Evolutionary conservation across 2,888 invertebrate genomes (phyloP).

Genomic region (Ormyrus labotus): DNA sequence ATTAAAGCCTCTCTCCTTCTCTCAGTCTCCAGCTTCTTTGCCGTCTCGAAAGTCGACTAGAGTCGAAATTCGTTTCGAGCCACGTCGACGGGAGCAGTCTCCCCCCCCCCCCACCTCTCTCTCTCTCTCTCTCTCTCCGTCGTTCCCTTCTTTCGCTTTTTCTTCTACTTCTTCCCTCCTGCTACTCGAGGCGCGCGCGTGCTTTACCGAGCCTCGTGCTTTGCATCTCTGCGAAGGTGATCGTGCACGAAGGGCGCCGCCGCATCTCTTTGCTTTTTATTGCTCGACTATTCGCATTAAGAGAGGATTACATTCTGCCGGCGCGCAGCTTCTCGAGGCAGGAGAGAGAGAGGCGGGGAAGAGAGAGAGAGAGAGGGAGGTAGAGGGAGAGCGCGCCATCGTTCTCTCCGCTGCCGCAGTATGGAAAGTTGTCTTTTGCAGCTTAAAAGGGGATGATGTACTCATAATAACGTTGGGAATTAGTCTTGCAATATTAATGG

Average conservation of each 20-base stretch:
- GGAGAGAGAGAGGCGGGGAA: neutral
- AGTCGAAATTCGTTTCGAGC: constrained; percentile 58
- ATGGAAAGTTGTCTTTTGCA: constrained; percentile 40
- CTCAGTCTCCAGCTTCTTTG: constrained; percentile 18
- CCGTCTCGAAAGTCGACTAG: constrained; percentile 50
- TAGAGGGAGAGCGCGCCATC: neutral
- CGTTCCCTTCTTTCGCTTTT: neutral
- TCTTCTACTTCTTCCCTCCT: neutral
- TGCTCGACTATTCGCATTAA: constrained; percentile 56
- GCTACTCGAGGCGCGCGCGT: constrained; percentile 21
- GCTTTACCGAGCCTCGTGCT: constrained; percentile 49
- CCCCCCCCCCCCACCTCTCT: constrained; percentile 2
- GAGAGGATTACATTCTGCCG: constrained; percentile 55
- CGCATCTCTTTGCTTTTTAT: constrained; percentile 49
- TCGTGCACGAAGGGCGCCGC: constrained; percentile 34
- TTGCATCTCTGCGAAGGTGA: constrained; percentile 53
- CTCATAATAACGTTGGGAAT: constrained; percentile 32
- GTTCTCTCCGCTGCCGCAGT: neutral
- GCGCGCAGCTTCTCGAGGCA: neutral
- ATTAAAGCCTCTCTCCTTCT: constrained; percentile 59
- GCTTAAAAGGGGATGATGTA: constrained; percentile 33
- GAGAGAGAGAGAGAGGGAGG: neutral
- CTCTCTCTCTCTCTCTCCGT: neutral
- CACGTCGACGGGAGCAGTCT: constrained; percentile 35
- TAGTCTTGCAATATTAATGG: constrained; percentile 34